Conservation (phyloP, 2,888 invertebrate species). For the Hirudinaria manillensis region DNA sequence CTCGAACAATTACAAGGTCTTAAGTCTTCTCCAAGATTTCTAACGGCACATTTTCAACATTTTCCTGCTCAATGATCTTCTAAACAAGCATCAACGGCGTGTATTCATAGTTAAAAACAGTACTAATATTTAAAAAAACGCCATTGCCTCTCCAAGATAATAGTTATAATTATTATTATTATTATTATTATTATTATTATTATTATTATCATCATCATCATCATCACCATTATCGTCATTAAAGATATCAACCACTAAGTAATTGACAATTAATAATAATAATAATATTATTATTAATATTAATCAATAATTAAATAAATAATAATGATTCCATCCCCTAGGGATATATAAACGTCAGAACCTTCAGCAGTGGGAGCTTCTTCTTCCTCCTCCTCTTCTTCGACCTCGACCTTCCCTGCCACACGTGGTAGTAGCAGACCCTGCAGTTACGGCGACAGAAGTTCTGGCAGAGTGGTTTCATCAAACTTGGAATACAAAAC, state of each 20-base stretch:
- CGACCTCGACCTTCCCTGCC: not conserved
- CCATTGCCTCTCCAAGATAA: conserved; percentile 1
- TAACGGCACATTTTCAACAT: too few relatives aligned
- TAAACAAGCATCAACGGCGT: too few relatives aligned
- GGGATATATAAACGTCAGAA: too few relatives aligned
- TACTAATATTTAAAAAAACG: too few relatives aligned
- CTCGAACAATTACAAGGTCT: too few relatives aligned
- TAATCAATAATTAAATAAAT: not conserved
- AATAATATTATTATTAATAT: not conserved
- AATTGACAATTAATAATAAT: not conserved
- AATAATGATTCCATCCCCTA: not conserved
- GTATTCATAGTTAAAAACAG: too few relatives aligned
- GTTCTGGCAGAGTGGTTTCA: not conserved
- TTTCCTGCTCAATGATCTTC: too few relatives aligned
- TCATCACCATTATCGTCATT: not conserved
- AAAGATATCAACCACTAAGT: not conserved
- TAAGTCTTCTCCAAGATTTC: too few relatives aligned
- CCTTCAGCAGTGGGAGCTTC: not conserved
- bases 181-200: conserved; percentile 23
- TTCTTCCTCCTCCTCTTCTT: not conserved
- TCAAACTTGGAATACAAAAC: not conserved
- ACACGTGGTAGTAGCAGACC: conserved; percentile 1
- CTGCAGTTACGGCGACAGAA: not conserved
- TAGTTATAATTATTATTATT: conserved; percentile 12
- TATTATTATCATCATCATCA: conserved; percentile 11